A percentile compares a stretch with the other conserved stretches of the same genome.
Conservation (phyloP, 1,140 invertebrate genomes). For the Drosophila sulfurigaster region DNA sequence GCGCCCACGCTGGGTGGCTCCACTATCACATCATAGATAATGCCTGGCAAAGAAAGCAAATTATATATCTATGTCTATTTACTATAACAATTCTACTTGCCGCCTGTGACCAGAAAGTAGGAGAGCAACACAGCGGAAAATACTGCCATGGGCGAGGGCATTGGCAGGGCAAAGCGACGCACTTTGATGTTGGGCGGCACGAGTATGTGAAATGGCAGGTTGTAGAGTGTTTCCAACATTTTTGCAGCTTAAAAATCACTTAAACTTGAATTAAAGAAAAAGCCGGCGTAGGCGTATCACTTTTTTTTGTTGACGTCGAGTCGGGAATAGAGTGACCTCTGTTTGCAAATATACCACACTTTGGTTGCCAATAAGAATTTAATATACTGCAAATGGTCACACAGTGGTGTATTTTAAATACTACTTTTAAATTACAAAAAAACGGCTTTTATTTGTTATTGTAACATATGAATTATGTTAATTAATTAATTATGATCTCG, state of each 20-base stretch:
- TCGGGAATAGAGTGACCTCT: not conserved
- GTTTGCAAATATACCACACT: not conserved
- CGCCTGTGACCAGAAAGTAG: constrained; percentile 99
- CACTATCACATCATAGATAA: constrained; percentile 99
- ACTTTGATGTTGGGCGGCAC: constrained; percentile 97
- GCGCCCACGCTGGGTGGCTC: constrained; percentile 99
- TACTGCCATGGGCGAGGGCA: constrained; percentile 96
- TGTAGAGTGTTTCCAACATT: constrained; percentile 92
- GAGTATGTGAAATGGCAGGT: constrained; percentile 92
- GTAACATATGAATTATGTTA: too few relatives aligned
- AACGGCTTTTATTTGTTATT: too few relatives aligned
- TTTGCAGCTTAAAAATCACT: not conserved
- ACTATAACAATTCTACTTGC: constrained; percentile 86
- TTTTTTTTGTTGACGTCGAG: constrained; percentile 47
- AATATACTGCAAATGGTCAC: too few relatives aligned
- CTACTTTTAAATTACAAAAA: too few relatives aligned
- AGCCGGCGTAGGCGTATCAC: constrained; percentile 65
- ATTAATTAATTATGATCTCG: constrained; percentile 76
- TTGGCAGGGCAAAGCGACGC: constrained; percentile 90
- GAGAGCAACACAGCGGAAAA: constrained; percentile 96
- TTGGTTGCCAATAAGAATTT: not conserved
- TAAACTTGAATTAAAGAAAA: not conserved
- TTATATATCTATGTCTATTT: not conserved
- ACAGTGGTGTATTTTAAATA: too few relatives aligned
- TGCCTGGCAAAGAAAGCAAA: constrained; percentile 88